Evolutionary conservation across 2,888 invertebrate genomes (phyloP).

Genomic region (Carpatolechia fugitivella): DNA sequence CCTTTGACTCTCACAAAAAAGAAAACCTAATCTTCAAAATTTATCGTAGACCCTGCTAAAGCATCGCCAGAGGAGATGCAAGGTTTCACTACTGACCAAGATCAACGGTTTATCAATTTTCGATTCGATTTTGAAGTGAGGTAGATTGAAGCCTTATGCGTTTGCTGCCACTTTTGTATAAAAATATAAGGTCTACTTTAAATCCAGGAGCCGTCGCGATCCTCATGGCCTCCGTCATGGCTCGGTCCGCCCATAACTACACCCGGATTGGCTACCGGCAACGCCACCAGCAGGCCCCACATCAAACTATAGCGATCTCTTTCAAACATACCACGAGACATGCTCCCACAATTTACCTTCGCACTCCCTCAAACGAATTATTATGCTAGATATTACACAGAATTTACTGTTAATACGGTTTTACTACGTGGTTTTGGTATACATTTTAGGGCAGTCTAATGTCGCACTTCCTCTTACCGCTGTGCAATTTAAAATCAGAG

Average conservation of each 20-base stretch:
- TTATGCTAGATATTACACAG: slow-evolving; percentile 62
- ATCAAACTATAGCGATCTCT: slow-evolving; percentile 47
- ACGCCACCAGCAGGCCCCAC: slow-evolving; percentile 43
- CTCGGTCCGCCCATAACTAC: slow-evolving; percentile 53
- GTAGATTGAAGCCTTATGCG: too few relatives aligned
- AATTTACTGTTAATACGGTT: slow-evolving; percentile 64
- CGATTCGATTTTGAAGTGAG: too few relatives aligned
- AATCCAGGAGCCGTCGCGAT: slow-evolving; percentile 1
- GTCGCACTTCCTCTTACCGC: slow-evolving; percentile 21
- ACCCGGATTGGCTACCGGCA: slow-evolving; percentile 66
- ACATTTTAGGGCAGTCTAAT: slow-evolving; percentile 55
- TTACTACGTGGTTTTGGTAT: slow-evolving; percentile 61
- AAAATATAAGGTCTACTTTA: not conserved
- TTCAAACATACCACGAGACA: slow-evolving; percentile 33
- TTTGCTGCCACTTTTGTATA: not conserved
- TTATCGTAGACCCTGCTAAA: too few relatives aligned
- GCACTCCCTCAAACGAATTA: slow-evolving; percentile 54
- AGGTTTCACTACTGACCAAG: too few relatives aligned
- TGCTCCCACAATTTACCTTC: slow-evolving; percentile 30
- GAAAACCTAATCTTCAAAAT: too few relatives aligned
- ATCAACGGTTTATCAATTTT: too few relatives aligned
- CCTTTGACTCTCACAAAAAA: too few relatives aligned
- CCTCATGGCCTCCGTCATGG: slow-evolving; percentile 10
- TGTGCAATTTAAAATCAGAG: slow-evolving; percentile 10
- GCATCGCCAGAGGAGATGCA: too few relatives aligned